phyloP scores from a whole-genome alignment of 1,140 invertebrate species.

The Frieseomelitta varia region DNA sequence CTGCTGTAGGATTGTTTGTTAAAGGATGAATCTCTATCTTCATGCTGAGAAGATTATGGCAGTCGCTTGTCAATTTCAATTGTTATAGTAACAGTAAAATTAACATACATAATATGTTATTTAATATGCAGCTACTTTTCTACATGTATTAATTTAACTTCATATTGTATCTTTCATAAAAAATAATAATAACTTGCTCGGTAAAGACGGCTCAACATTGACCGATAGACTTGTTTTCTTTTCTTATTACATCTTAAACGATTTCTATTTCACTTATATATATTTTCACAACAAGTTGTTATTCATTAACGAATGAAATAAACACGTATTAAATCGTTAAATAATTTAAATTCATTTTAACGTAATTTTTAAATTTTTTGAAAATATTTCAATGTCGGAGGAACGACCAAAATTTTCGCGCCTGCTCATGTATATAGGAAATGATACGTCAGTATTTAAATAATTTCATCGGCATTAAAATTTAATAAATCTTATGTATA shows the following conservation, averaged over 20 bases:
- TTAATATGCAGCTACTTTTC: neutral
- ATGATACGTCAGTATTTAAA: neutral
- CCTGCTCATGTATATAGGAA: neutral
- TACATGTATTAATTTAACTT: neutral
- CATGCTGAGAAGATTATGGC: conserved; percentile 71
- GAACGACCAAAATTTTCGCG: neutral
- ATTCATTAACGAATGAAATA: neutral
- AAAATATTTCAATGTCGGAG: neutral
- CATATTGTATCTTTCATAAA: neutral
- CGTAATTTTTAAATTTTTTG: neutral
- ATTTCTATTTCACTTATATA: neutral
- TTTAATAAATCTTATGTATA: neutral
- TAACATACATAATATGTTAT: neutral
- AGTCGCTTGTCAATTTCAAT: neutral
- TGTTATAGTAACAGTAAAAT: neutral
- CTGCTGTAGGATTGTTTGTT: conserved; percentile 85
- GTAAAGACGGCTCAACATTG: neutral
- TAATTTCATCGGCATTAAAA: neutral
- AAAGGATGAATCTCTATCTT: conserved; percentile 85
- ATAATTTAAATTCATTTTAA: neutral
- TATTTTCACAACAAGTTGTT: neutral
- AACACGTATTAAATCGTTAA: neutral
- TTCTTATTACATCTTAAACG: neutral
- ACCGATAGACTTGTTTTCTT: neutral
- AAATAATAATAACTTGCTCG: neutral